phyloP scores from a whole-genome alignment of 2,888 invertebrate species.

The Heliconius ethilla region DNA sequence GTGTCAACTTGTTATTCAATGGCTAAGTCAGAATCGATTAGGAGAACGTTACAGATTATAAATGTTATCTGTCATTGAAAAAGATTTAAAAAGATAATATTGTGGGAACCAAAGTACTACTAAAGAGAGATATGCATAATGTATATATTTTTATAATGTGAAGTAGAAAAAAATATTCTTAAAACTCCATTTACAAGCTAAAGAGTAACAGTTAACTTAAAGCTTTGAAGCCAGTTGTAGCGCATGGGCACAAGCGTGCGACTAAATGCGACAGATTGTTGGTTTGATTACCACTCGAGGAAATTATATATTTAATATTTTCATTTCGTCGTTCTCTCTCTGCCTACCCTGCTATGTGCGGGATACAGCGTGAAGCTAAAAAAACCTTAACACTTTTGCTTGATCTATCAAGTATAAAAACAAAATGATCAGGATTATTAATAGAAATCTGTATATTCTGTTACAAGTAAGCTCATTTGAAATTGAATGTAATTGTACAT shows the following conservation, averaged over 20 bases:
- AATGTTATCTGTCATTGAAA: constrained; percentile 27
- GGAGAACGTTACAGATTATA: constrained; percentile 19
- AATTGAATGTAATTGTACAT: constrained; percentile 69
- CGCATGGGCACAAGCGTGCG: too few relatives aligned
- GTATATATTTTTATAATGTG: neutral
- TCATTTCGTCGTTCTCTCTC: too few relatives aligned
- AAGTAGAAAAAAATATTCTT: neutral
- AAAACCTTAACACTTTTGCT: neutral
- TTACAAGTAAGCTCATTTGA: constrained; percentile 52
- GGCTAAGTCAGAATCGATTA: constrained; percentile 33
- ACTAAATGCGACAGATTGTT: too few relatives aligned
- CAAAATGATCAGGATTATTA: constrained; percentile 9
- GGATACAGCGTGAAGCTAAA: too few relatives aligned
- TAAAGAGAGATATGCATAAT: neutral
- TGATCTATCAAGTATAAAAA: neutral
- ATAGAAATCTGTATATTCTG: constrained; percentile 2
- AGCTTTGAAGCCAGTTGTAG: too few relatives aligned
- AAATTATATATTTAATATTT: too few relatives aligned
- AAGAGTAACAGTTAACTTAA: neutral
- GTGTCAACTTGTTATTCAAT: constrained; percentile 39
- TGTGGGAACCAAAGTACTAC: neutral
- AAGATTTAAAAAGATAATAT: constrained; percentile 12
- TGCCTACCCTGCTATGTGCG: too few relatives aligned
- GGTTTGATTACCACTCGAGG: too few relatives aligned
- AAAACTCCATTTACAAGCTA: neutral